phyloP scores from a whole-genome alignment of 2,113 vertebrate species.

The Motacilla alba region DNA sequence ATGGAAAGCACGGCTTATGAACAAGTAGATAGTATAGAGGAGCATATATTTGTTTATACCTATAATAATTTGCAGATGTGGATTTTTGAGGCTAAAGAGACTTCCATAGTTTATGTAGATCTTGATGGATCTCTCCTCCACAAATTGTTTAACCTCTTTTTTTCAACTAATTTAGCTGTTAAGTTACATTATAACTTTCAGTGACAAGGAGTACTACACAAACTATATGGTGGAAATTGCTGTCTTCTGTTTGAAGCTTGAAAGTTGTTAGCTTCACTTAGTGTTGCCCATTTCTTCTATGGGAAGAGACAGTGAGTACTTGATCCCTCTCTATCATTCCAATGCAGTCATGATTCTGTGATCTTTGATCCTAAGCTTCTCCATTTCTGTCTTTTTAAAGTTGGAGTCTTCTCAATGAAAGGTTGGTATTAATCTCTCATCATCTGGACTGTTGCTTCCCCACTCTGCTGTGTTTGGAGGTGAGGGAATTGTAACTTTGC shows the following conservation, averaged over 20 bases:
- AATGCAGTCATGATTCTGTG: neutral
- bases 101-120: neutral
- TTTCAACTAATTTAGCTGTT: neutral
- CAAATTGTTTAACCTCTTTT: neutral
- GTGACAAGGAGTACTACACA: neutral
- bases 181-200: neutral
- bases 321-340: neutral
- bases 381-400: neutral
- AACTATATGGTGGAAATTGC: neutral
- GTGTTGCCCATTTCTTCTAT: neutral
- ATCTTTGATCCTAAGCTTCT: neutral
- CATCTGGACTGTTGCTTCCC: neutral
- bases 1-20: neutral
- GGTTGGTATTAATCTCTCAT: neutral
- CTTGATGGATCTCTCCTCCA: neutral
- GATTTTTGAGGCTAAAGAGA: neutral
- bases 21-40: neutral
- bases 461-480: neutral
- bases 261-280: neutral
- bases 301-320: neutral
- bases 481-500: neutral
- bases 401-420: neutral
- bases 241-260: neutral
- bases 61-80: neutral
- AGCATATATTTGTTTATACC: neutral